Percentiles rank a stretch among this genome's conserved stretches.
Evolutionary conservation across 1,140 invertebrate species (phyloP).

Genomic region (Zelostemma sp.): DNA sequence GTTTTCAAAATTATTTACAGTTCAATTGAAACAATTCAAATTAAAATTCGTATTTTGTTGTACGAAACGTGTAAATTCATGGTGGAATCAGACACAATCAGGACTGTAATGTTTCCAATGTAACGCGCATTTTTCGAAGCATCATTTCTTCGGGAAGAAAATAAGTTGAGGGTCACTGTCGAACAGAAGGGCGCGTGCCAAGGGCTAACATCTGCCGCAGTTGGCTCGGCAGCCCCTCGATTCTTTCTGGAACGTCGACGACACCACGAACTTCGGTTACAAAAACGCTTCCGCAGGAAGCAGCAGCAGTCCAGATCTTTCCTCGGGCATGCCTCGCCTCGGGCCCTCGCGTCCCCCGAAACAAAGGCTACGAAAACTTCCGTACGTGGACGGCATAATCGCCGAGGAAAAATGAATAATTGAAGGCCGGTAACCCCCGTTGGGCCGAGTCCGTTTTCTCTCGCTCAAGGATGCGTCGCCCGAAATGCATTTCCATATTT

Average conservation of each 20-base stretch:
- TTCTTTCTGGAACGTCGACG: slow-evolving; percentile 42
- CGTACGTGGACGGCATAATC: slow-evolving; percentile 4
- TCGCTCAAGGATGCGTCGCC: slow-evolving; percentile 7
- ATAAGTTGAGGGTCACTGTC: slow-evolving; percentile 27
- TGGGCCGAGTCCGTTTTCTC: neutral
- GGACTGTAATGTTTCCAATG: too few relatives aligned
- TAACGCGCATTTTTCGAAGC: too few relatives aligned
- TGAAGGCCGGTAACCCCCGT: slow-evolving; percentile 8
- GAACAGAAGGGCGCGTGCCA: slow-evolving; percentile 54
- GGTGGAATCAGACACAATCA: too few relatives aligned
- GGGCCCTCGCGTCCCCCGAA: neutral
- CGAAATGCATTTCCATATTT: neutral
- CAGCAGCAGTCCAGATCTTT: slow-evolving; percentile 49
- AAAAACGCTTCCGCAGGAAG: slow-evolving; percentile 68
- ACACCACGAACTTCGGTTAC: slow-evolving; percentile 51
- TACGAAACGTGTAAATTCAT: too few relatives aligned
- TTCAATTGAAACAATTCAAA: too few relatives aligned
- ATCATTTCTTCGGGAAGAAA: too few relatives aligned
- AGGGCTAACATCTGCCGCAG: slow-evolving; percentile 63
- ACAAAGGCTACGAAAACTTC: slow-evolving; percentile 9
- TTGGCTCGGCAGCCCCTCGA: slow-evolving; percentile 61
- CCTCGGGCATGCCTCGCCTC: slow-evolving; percentile 1
- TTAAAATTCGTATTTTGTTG: too few relatives aligned
- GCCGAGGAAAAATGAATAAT: slow-evolving; percentile 11
- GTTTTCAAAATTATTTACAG: too few relatives aligned